Conservation (phyloP, 1,140 invertebrate genomes). For the Brachionus paranguensis region DNA sequence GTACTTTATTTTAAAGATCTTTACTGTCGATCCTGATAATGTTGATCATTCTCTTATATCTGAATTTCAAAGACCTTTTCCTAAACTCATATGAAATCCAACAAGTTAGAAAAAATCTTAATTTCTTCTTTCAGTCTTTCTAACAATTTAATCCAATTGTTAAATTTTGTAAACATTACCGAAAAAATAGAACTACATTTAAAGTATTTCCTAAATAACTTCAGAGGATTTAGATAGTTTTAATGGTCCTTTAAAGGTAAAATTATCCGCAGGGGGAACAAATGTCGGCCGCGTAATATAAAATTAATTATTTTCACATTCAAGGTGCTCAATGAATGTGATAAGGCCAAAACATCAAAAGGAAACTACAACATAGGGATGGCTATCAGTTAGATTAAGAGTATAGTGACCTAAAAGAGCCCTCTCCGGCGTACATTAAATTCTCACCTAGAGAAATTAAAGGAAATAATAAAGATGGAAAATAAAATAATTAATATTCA, state of each 20-base stretch:
- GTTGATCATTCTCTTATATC: background rate
- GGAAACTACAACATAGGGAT: background rate
- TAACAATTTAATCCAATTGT: too few relatives aligned
- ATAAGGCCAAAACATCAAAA: background rate
- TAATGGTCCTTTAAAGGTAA: background rate
- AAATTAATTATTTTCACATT: background rate
- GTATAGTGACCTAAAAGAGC: background rate
- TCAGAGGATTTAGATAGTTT: background rate
- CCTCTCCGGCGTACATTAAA: background rate
- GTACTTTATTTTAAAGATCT: background rate
- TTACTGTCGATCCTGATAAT: background rate
- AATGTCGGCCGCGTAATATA: background rate
- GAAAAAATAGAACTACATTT: background rate
- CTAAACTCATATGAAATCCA: background rate
- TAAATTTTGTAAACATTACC: background rate
- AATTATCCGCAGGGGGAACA: background rate
- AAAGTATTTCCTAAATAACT: background rate
- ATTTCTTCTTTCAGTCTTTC: background rate
- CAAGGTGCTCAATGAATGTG: background rate
- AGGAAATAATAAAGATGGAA: background rate
- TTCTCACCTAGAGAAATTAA: background rate
- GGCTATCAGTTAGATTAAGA: background rate
- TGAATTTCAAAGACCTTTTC: background rate
- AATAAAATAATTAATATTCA: background rate
- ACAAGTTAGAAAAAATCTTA: background rate